phyloP scores from a whole-genome alignment of 2,888 invertebrate genomes.

The Stenodera caucasica region DNA sequence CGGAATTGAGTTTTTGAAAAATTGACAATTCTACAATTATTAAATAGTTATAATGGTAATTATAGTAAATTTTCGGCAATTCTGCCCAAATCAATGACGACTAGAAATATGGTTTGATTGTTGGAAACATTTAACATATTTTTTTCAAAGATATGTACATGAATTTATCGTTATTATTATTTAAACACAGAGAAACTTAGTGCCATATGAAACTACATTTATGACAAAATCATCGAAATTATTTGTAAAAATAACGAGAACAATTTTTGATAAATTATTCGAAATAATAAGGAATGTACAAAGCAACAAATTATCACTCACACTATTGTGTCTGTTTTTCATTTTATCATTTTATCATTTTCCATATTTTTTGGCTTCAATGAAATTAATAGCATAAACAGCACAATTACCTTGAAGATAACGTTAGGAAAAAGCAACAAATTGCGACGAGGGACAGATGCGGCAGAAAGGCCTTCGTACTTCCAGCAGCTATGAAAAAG shows the following conservation, averaged over 20 bases:
- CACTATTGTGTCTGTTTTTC: conserved; percentile 15
- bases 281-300: conserved; percentile 41
- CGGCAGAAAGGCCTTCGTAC: conserved; percentile 46
- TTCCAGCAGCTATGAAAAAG: conserved; percentile 50
- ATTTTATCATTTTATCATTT: conserved; percentile 23
- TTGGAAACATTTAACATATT: conserved; percentile 40
- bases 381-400: conserved; percentile 26
- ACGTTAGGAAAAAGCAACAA: conserved; percentile 43
- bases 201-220: conserved; percentile 50
- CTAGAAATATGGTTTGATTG: conserved; percentile 48
- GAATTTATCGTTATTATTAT: conserved; percentile 18
- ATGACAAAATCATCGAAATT: conserved; percentile 23
- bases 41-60: not conserved
- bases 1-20: not conserved
- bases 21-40: conserved; percentile 16
- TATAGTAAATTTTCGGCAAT: not conserved
- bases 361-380: conserved; percentile 45
- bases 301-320: conserved; percentile 41
- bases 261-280: conserved; percentile 21
- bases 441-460: conserved; percentile 44
- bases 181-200: conserved; percentile 39
- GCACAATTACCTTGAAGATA: conserved; percentile 49
- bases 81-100: conserved; percentile 37
- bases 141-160: conserved; percentile 41
- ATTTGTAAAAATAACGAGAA: conserved; percentile 24